These are phyloP conservation scores for Dryoscopus gambensis DNA, from an alignment of 2,113 vertebrate genomes.

Conservation along the genomic window DNA sequence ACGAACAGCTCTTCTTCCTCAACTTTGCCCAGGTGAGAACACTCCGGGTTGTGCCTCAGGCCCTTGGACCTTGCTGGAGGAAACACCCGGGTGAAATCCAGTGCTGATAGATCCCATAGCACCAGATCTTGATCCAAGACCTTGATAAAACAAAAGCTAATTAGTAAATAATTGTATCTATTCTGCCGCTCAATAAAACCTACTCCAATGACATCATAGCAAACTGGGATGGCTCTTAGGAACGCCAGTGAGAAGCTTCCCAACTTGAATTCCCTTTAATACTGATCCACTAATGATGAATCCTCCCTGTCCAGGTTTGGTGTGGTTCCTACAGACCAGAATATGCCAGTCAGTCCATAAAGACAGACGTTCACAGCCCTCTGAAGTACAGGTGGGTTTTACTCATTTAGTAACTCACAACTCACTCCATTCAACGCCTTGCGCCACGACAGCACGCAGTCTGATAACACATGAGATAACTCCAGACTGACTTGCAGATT, in stretches of 20 bases:
- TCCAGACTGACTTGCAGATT: background rate
- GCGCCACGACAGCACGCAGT: accelerated
- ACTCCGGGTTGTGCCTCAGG: background rate
- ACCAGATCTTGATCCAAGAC: background rate
- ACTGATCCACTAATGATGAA: background rate
- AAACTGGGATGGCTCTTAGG: background rate
- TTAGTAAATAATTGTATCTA: background rate
- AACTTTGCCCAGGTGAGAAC: slow-evolving; percentile 90
- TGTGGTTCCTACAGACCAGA: slow-evolving; percentile 95
- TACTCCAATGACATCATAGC: background rate
- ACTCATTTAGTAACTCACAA: background rate
- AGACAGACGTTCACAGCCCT: slow-evolving; percentile 94
- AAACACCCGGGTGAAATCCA: background rate
- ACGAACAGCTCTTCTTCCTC: slow-evolving; percentile 94
- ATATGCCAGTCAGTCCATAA: slow-evolving; percentile 92
- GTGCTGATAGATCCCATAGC: background rate
- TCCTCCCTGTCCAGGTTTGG: slow-evolving; percentile 77
- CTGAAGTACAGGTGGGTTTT: slow-evolving; percentile 88
- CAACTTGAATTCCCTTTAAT: background rate
- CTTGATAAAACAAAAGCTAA: background rate
- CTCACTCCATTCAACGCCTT: background rate
- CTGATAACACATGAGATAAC: background rate
- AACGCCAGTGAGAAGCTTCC: background rate
- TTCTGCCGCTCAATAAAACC: background rate
- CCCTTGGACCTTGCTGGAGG: background rate